phyloP scores from a whole-genome alignment of 2,797 vertebrate species.

The Scarus forsteni region DNA sequence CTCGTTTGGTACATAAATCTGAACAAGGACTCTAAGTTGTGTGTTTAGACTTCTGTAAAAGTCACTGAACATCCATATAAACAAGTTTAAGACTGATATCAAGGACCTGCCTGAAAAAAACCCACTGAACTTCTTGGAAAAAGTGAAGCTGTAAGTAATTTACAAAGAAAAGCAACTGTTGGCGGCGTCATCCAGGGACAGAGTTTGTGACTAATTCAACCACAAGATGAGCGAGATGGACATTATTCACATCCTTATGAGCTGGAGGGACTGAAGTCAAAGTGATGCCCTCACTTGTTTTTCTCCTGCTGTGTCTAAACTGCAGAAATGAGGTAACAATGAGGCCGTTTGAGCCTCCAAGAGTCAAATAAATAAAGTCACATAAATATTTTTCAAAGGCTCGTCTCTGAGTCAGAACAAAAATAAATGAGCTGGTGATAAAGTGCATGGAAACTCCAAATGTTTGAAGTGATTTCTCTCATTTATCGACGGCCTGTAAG shows the following conservation, averaged over 20 bases:
- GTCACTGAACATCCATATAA: not conserved
- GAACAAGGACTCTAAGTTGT: too few species aligned
- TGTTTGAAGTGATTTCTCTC: not conserved
- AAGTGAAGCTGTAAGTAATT: not conserved
- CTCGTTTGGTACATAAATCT: too few species aligned
- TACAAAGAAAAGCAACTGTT: not conserved
- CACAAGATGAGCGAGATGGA: not conserved
- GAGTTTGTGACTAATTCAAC: constrained; percentile 4
- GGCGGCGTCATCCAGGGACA: not conserved
- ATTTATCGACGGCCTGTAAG: not conserved
- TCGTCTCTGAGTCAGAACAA: not conserved
- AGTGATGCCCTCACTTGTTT: too few species aligned
- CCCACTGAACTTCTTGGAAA: not conserved
- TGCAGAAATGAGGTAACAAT: not conserved
- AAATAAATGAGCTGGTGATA: not conserved
- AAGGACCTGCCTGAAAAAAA: too few species aligned
- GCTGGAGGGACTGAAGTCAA: not conserved
- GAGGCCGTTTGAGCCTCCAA: not conserved
- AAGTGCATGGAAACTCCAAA: not conserved
- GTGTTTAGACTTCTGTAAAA: too few species aligned
- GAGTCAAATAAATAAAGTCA: constrained; percentile 1
- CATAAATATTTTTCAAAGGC: constrained; percentile 7
- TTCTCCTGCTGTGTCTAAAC: too few species aligned
- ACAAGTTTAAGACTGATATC: too few species aligned
- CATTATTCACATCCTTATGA: not conserved